A percentile compares a stretch with the other conserved stretches of the same genome.
Evolutionary conservation across 2,797 vertebrate species (phyloP).

Genomic region (Lycodopsis pacificus): DNA sequence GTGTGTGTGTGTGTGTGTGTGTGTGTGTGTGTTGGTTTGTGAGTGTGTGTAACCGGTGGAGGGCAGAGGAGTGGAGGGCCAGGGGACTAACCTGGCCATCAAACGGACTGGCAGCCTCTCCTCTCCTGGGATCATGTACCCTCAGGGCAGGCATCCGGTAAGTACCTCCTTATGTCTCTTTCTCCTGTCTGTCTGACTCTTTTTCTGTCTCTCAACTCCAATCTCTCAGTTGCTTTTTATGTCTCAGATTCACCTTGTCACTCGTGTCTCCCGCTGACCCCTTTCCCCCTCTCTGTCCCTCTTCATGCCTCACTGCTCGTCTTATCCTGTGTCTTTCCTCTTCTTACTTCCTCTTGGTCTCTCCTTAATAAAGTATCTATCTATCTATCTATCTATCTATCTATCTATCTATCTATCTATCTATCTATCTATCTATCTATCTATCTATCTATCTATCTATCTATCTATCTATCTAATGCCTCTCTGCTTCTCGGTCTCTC

Average conservation of each 20-base stretch:
- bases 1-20: conserved; percentile 31
- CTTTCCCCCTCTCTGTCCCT: background rate
- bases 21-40: conserved; percentile 39
- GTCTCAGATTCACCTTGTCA: conserved; percentile 31
- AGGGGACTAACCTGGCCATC: conserved; percentile 82
- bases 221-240: background rate
- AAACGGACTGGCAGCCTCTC: conserved; percentile 80
- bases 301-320: background rate
- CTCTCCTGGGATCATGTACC: conserved; percentile 90
- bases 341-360: background rate
- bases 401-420: too few relatives aligned
- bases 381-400: too few relatives aligned
- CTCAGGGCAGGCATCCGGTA: conserved; percentile 93
- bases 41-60: conserved; percentile 70
- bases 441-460: too few relatives aligned
- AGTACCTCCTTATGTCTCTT: conserved; percentile 71
- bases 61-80: conserved; percentile 82
- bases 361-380: background rate
- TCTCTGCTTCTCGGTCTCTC: background rate
- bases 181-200: conserved; percentile 28
- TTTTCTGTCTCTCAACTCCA: conserved; percentile 22
- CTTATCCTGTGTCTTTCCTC: background rate
- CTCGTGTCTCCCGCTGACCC: background rate
- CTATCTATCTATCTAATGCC: too few relatives aligned
- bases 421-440: too few relatives aligned